Evolutionary conservation across 2,888 invertebrate genomes (phyloP).

Genomic region (Drosophila putrida): DNA sequence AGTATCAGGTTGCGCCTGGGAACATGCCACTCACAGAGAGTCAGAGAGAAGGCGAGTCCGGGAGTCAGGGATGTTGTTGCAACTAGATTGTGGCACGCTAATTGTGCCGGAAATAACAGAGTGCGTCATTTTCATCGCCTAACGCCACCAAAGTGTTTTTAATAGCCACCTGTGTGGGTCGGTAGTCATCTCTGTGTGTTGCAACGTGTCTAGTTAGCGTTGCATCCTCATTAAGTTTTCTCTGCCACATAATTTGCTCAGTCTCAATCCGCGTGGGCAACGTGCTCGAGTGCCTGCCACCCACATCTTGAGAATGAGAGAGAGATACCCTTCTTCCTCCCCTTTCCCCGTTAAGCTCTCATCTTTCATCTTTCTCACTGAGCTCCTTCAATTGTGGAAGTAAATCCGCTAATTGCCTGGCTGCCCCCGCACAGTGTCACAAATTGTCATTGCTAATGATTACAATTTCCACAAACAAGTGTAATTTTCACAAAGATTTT

Average conservation of each 20-base stretch:
- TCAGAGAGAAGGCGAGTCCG: too few species aligned
- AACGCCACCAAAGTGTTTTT: constrained; percentile 80
- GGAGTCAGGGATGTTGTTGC: not conserved
- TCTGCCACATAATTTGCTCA: constrained; percentile 73
- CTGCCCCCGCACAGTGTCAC: constrained; percentile 63
- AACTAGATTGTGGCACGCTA: constrained; percentile 41
- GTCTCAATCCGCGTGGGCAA: constrained; percentile 56
- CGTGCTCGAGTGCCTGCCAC: constrained; percentile 78
- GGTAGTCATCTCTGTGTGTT: constrained; percentile 5
- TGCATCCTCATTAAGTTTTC: constrained; percentile 81
- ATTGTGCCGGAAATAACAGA: constrained; percentile 80
- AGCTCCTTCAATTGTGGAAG: constrained; percentile 51
- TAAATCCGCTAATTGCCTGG: constrained; percentile 76
- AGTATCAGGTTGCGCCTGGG: constrained; percentile 83
- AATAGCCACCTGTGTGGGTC: constrained; percentile 68
- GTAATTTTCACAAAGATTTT: constrained; percentile 16
- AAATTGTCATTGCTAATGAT: constrained; percentile 59
- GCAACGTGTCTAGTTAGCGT: constrained; percentile 78
- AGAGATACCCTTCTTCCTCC: not conserved
- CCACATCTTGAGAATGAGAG: constrained; percentile 52
- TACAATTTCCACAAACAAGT: constrained; percentile 26
- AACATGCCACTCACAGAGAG: constrained; percentile 30
- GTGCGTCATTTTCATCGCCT: constrained; percentile 56
- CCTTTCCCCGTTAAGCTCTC: not conserved
- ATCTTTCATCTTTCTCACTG: not conserved